Conservation (phyloP, 2,113 vertebrate genomes). For the Microtus richardsoni region DNA sequence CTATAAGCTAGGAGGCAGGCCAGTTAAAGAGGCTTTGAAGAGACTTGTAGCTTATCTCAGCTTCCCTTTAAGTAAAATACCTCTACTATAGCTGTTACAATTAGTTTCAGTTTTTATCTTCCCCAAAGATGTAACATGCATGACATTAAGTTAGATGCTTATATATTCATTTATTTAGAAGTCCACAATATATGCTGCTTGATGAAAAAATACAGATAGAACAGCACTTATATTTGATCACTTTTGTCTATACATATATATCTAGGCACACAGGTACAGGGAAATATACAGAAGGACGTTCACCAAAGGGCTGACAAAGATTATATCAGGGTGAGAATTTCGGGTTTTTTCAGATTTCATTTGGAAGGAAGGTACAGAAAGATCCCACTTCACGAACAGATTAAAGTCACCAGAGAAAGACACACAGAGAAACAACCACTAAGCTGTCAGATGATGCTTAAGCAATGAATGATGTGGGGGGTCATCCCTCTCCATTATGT, state of each 20-base stretch:
- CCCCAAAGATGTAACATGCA: neutral
- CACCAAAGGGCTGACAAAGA: constrained; percentile 15
- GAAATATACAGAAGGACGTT: constrained; percentile 29
- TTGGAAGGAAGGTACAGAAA: constrained; percentile 17
- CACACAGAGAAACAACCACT: constrained; percentile 42
- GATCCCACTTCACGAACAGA: neutral
- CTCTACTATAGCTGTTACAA: neutral
- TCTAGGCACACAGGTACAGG: constrained; percentile 8
- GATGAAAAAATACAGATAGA: constrained; percentile 60
- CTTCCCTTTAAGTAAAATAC: constrained; percentile 6
- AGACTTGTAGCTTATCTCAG: constrained; percentile 19
- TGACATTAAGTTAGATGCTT: constrained; percentile 40
- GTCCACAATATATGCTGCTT: constrained; percentile 39
- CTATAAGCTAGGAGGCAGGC: neutral
- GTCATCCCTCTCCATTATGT: neutral
- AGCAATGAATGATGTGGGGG: neutral
- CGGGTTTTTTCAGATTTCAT: constrained; percentile 37
- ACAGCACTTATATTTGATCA: constrained; percentile 46
- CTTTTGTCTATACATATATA: constrained; percentile 56
- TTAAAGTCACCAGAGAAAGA: constrained; percentile 52
- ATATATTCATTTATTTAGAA: constrained; percentile 25
- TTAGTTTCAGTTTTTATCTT: constrained; percentile 48
- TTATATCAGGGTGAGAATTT: constrained; percentile 28
- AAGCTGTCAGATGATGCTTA: neutral
- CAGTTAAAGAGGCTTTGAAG: neutral